A percentile compares a stretch with the other conserved stretches of the same genome.
phyloP scores from a whole-genome alignment of 2,113 vertebrate genomes.

The Rhombomys opimus region DNA sequence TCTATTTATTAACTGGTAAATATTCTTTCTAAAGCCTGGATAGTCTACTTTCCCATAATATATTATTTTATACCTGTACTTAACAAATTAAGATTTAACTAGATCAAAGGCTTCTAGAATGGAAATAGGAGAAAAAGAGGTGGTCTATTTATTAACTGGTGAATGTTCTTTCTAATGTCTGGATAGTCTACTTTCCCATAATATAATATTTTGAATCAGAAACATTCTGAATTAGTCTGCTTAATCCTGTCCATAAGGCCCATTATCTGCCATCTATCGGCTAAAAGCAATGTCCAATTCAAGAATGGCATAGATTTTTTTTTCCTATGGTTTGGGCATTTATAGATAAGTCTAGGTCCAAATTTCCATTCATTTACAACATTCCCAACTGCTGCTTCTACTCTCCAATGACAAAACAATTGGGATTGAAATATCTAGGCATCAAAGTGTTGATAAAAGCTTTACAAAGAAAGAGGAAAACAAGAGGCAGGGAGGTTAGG shows the following conservation, averaged over 20 bases:
- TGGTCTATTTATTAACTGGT: slow-evolving; percentile 15
- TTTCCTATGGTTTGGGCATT: neutral
- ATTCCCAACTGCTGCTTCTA: neutral
- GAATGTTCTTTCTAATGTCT: slow-evolving; percentile 42
- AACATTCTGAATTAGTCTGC: slow-evolving; percentile 7
- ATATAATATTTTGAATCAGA: slow-evolving; percentile 47
- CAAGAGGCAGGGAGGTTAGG: neutral
- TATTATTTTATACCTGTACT: slow-evolving; percentile 7
- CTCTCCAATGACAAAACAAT: neutral
- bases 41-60: too few relatives aligned
- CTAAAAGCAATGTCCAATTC: neutral
- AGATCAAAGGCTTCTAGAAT: slow-evolving; percentile 48
- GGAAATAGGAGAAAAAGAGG: neutral
- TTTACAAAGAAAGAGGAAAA: neutral
- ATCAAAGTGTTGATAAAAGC: neutral
- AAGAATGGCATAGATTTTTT: neutral
- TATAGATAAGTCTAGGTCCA: neutral
- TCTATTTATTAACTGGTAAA: slow-evolving; percentile 28
- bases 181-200: slow-evolving; percentile 28
- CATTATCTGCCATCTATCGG: neutral
- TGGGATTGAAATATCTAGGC: neutral
- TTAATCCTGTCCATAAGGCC: neutral
- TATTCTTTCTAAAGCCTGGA: slow-evolving; percentile 26
- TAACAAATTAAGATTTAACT: slow-evolving; percentile 63
- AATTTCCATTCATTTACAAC: slow-evolving; percentile 6